Conservation (phyloP, 35 echinoderm and acorn worm species). For the Acanthaster planci region DNA sequence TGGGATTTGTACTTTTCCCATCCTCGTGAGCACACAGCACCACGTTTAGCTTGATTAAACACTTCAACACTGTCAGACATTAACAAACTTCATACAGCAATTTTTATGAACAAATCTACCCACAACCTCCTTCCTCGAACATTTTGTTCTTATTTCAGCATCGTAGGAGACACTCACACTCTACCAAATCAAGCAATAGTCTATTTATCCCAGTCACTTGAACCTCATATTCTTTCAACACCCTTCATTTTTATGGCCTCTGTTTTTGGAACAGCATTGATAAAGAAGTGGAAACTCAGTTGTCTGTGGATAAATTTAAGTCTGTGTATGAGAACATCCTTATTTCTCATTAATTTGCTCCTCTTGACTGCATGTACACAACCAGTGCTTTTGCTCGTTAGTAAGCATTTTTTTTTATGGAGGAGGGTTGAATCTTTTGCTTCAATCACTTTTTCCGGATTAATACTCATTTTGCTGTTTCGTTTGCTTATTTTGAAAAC, state of each 20-base stretch:
- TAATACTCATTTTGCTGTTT: too few relatives aligned
- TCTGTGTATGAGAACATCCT: too few relatives aligned
- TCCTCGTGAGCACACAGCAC: conserved; percentile 13
- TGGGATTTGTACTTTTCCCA: neutral
- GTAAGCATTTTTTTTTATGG: too few relatives aligned
- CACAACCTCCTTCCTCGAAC: conserved; percentile 6
- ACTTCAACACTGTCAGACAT: neutral
- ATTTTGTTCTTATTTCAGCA: neutral
- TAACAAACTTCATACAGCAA: neutral
- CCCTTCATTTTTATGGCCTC: neutral
- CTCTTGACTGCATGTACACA: too few relatives aligned
- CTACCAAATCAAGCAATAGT: neutral
- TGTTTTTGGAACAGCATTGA: too few relatives aligned
- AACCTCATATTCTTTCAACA: neutral
- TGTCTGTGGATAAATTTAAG: too few relatives aligned
- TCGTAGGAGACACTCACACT: neutral
- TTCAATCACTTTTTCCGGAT: too few relatives aligned
- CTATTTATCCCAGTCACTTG: neutral
- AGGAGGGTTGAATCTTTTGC: too few relatives aligned
- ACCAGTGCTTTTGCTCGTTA: too few relatives aligned
- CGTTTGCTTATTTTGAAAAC: too few relatives aligned
- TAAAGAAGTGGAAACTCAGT: too few relatives aligned
- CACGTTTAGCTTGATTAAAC: neutral
- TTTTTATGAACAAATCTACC: neutral
- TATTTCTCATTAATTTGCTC: too few relatives aligned